phyloP scores from a whole-genome alignment of 2,888 invertebrate genomes.

The Pomacea canaliculata region DNA sequence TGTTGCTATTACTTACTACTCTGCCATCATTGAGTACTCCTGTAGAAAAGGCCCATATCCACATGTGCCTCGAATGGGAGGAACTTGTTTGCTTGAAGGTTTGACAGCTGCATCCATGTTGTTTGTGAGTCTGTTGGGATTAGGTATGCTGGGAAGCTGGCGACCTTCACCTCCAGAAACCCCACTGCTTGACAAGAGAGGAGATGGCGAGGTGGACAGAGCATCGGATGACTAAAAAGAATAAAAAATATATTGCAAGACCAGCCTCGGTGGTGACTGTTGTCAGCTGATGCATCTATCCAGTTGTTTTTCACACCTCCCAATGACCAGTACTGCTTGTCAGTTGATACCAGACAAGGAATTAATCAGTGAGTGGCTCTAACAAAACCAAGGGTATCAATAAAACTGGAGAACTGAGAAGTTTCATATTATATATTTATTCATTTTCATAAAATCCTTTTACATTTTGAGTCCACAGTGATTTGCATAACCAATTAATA shows the following conservation, averaged over 20 bases:
- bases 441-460: no score
- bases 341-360: background rate
- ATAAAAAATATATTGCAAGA: constrained; percentile 1
- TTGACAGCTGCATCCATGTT: constrained; percentile 7
- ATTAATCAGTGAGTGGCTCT: no score
- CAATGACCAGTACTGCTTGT: no score
- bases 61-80: constrained; percentile 36
- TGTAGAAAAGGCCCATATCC: constrained; percentile 82
- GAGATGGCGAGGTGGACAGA: constrained; percentile 29
- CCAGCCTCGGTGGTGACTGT: no score
- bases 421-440: no score
- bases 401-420: no score
- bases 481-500: no score
- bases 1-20: constrained; percentile 81
- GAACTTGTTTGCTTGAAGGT: constrained; percentile 24
- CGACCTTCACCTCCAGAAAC: constrained; percentile 28
- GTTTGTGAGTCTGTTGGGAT: constrained; percentile 2
- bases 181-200: constrained; percentile 18
- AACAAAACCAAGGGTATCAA: no score
- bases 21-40: constrained; percentile 91
- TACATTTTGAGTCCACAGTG: no score
- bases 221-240: constrained; percentile 28
- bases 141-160: constrained; percentile 36
- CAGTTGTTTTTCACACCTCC: no score
- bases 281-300: no score